phyloP scores from a whole-genome alignment of 2,888 invertebrate species.

The Acholoe squamosa region DNA sequence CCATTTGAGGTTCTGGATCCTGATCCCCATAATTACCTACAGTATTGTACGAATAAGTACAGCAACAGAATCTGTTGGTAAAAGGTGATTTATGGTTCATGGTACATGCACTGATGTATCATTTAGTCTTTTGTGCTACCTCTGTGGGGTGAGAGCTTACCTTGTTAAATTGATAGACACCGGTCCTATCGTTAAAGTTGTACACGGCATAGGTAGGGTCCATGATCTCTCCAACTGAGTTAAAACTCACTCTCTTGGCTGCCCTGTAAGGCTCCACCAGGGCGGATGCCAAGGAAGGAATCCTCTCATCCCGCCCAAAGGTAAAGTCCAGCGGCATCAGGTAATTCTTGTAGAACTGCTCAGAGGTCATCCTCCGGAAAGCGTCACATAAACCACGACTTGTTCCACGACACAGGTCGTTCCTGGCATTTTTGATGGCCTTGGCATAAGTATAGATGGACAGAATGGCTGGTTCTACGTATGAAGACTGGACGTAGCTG shows the following conservation, averaged over 20 bases:
- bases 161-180: conserved; percentile 66
- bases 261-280: conserved; percentile 76
- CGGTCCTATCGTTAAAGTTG: conserved; percentile 76
- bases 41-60: too few species aligned
- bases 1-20: too few species aligned
- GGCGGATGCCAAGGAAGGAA: conserved; percentile 77
- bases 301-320: conserved; percentile 76
- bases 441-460: conserved; percentile 78
- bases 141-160: too few species aligned
- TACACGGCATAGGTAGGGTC: conserved; percentile 77
- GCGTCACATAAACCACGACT: conserved; percentile 73
- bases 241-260: conserved; percentile 74
- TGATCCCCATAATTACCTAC: too few species aligned
- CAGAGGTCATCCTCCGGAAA: conserved; percentile 71
- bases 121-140: too few species aligned
- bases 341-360: conserved; percentile 76
- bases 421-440: conserved; percentile 72
- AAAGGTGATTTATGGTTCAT: too few species aligned
- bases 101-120: too few species aligned
- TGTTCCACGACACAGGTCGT: conserved; percentile 71
- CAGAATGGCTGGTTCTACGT: conserved; percentile 79
- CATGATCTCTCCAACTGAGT: conserved; percentile 75
- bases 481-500: conserved; percentile 76
- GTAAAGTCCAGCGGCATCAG: conserved; percentile 77
- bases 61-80: too few species aligned